phyloP scores from a whole-genome alignment of 1,140 invertebrate genomes.

The Lordiphosa stackelbergi region DNA sequence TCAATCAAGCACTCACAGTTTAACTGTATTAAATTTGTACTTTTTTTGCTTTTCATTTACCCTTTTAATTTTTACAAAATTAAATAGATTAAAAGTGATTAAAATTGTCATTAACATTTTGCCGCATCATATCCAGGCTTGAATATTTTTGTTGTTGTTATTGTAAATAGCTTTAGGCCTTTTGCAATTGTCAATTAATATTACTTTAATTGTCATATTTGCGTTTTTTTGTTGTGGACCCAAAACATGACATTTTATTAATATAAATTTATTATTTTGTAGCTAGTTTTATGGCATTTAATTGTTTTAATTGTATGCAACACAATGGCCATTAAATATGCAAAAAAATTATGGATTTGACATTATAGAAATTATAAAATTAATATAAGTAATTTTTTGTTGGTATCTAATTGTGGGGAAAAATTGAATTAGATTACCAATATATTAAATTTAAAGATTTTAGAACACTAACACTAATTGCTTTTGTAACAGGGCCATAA shows the following conservation, averaged over 20 bases:
- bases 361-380: conserved; percentile 56
- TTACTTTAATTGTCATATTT: conserved; percentile 57
- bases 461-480: conserved; percentile 51
- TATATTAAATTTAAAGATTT: conserved; percentile 11
- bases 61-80: neutral
- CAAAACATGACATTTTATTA: conserved; percentile 56
- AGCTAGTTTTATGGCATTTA: conserved; percentile 59
- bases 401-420: conserved; percentile 38
- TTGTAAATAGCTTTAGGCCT: conserved; percentile 14
- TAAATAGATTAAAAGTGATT: conserved; percentile 50
- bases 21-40: conserved; percentile 2
- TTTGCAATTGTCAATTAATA: conserved; percentile 53
- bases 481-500: conserved; percentile 40
- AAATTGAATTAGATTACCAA: conserved; percentile 50
- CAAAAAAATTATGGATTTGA: conserved; percentile 39
- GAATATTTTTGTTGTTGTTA: conserved; percentile 5
- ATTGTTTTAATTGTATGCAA: conserved; percentile 65
- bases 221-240: conserved; percentile 22
- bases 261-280: conserved; percentile 36
- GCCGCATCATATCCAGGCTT: conserved; percentile 5
- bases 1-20: neutral
- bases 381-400: conserved; percentile 3
- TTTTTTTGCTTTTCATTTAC: neutral
- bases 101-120: conserved; percentile 50
- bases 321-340: conserved; percentile 54